Base-by-base conservation (phyloP, 2,888 invertebrate genomes). In the Acrocyrtus sp. region DNA sequence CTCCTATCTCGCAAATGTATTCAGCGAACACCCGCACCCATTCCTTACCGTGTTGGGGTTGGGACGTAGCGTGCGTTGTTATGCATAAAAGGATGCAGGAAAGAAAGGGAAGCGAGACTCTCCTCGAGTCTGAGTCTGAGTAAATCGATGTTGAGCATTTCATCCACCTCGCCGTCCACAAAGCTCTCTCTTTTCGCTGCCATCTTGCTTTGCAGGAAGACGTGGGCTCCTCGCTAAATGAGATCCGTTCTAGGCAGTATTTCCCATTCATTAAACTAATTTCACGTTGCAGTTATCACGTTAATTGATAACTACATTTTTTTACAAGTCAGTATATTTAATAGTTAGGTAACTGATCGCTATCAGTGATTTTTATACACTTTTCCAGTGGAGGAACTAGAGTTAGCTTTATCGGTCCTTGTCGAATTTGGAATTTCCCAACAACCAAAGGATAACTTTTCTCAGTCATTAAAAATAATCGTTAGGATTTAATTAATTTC, bases 131-230 rank as follows among this genome's bases (percentile, higher is more conserved):
- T n/a, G n/a, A n/a, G n/a, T n/a, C n/a, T n/a, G n/a, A n/a, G n/a
- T n/a, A n/a, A n/a, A n/a, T n/a, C 12, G 34, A 24, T 29, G 53
- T n/a, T 22, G 3, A 3, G 22, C 22, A 48, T 48, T 48, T 21
- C 19, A 10, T 48, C n/a, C n/a, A 50, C 39, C 62, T 50, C 19
- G 62, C 51, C 24, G 34, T 53, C 47, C 19, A n/a, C 29, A 43
- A 17, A 22, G n/a, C 68, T 68, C 68, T 68, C 68, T 60, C 68
- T 68, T 60, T 68, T 51, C 58, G 67, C 67, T 60, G 68, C 68
- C 68, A 68, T 68, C 15, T 68, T 68, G 68, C 53, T 60, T 68
- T 41, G 21, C 41, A 39, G 60, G 12, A 43, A 47, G 68, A 68
- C 68, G 68, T 60, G 53, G 26, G 10, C 27, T 41, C 12, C 41